These are phyloP conservation scores for Drosophila murphyi DNA, from an alignment of 1,140 invertebrate species.

Conservation along the genomic window DNA sequence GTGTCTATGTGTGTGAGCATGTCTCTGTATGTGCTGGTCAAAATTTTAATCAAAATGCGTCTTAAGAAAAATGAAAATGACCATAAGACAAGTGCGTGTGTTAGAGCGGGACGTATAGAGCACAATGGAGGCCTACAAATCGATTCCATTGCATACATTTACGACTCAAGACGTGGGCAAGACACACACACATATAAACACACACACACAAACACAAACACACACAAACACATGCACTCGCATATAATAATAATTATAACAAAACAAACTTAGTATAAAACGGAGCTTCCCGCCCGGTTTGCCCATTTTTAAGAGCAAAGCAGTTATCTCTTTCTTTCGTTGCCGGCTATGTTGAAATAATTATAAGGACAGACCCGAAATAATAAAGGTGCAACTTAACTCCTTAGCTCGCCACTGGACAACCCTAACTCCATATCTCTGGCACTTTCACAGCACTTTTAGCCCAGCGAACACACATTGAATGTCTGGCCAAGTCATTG, in stretches of 20 bases:
- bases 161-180: constrained; percentile 60
- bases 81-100: constrained; percentile 33
- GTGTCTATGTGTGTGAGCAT: constrained; percentile 10
- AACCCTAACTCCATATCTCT: background rate
- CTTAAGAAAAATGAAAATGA: constrained; percentile 76
- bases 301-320: constrained; percentile 1
- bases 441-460: background rate
- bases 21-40: constrained; percentile 49
- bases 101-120: constrained; percentile 60
- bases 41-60: constrained; percentile 81
- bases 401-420: constrained; percentile 15
- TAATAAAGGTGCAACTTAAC: constrained; percentile 32
- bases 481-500: constrained; percentile 51
- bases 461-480: constrained; percentile 18
- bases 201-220: background rate
- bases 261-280: constrained; percentile 18
- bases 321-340: constrained; percentile 26
- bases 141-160: constrained; percentile 70
- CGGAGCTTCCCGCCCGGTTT: background rate
- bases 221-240: background rate
- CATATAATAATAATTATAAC: constrained; percentile 71
- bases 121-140: constrained; percentile 55
- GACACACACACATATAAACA: constrained; percentile 17
- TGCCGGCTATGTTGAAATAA: constrained; percentile 33
- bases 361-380: constrained; percentile 31